Evolutionary conservation across 1,140 invertebrate genomes (phyloP), one percentile per base, ranked within the genome.

Genomic region (Drosophila sucinea): DNA sequence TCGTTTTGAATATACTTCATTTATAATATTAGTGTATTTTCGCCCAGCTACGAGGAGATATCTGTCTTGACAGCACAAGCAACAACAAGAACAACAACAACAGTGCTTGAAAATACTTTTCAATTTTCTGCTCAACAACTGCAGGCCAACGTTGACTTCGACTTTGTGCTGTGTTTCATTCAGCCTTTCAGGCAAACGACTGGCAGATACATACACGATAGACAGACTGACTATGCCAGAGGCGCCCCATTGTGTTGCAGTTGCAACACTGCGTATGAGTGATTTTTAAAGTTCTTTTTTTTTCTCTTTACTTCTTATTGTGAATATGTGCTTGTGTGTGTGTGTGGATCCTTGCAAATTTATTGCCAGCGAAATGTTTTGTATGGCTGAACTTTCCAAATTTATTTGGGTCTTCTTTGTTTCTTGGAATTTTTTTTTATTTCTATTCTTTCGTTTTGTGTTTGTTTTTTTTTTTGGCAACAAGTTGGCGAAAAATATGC

Each of bases 111-210:
- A 81, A 89, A 84, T 84, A 89, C 84, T 89, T 89, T 89, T 89
- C 84, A 89, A 89, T 89, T 89, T 89, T 84, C 77, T 89, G 85
- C 80, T 89, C 84, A 89, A 89, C 84, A 89, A 84, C 77, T 81
- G 75, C 84, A 76, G 79, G 56, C 56, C 70, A 77, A 74, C 73
- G 62, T 80, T 71, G 79, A 73, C 71, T 77, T 69, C 41, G 66
- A 63, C 66, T 76, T 40, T 51, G 44, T 51, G 23, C 5, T 51
- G 44, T 51, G 44, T 51, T 29, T 32, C 40, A 29, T 41, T 11
- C n/a, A 30, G 11, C 11, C 27, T 29, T 61, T 29, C 60, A 47
- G 60, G 38, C 60, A 66, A 38, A 44, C 58, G 73, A 68, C 75
- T 68, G 56, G 72, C 64, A 72, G 61, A 68, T n/a, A n/a, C 62